Evolutionary conservation across 2,113 vertebrate species (phyloP).

Genomic region (Brachirus orientalis): DNA sequence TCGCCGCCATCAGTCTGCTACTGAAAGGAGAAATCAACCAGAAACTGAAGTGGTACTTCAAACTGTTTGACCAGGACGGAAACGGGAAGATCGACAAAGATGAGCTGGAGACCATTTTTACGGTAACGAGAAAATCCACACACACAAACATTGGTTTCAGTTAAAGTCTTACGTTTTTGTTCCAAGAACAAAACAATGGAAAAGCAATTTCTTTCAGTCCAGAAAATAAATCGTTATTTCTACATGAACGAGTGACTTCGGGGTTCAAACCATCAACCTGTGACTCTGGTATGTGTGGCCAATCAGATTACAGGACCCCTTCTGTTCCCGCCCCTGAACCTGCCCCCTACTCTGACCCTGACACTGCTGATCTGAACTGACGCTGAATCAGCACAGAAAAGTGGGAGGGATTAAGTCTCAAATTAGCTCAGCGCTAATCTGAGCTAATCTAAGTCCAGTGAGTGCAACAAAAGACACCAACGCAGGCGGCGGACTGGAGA

Average conservation of each 20-base stretch:
- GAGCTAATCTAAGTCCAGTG: no score
- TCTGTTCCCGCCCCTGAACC: neutral
- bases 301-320: no score
- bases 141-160: no score
- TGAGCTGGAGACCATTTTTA: slow-evolving; percentile 89
- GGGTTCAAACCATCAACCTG: no score
- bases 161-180: no score
- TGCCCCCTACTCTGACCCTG: neutral
- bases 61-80: slow-evolving; percentile 91
- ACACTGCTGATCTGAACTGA: neutral
- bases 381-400: slow-evolving; percentile 24
- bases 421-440: slow-evolving; percentile 56
- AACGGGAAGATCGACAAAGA: slow-evolving; percentile 92
- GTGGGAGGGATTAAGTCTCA: slow-evolving; percentile 52
- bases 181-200: no score
- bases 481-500: no score
- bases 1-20: slow-evolving; percentile 91
- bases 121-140: slow-evolving; percentile 46
- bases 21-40: slow-evolving; percentile 92
- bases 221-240: no score
- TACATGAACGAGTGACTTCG: no score
- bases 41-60: slow-evolving; percentile 97
- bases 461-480: no score
- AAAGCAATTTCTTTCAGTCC: no score
- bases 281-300: no score